phyloP scores from a whole-genome alignment of 2,113 vertebrate species.

The Pomatorhinus ruficollis region DNA sequence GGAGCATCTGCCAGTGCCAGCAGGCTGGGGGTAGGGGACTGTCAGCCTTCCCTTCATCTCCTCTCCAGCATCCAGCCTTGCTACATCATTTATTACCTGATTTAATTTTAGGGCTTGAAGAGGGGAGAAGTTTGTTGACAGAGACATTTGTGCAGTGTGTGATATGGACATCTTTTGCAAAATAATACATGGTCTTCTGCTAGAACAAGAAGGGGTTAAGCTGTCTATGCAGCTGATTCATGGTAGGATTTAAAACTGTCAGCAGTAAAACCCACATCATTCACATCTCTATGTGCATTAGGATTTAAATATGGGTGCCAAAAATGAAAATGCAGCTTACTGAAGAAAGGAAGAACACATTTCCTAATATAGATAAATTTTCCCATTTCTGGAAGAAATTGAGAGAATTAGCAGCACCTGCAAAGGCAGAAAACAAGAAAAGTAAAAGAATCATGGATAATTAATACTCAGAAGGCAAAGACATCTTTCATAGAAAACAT shows the following conservation, averaged over 20 bases:
- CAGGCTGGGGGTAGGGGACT: neutral
- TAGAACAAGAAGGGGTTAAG: slow-evolving; percentile 32
- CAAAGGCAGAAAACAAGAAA: slow-evolving; percentile 36
- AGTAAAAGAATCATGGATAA: slow-evolving; percentile 46
- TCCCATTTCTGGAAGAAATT: slow-evolving; percentile 17
- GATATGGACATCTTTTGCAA: neutral
- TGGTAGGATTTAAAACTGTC: slow-evolving; percentile 37
- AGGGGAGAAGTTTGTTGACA: neutral
- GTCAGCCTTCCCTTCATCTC: neutral
- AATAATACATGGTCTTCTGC: neutral
- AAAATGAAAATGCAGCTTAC: slow-evolving; percentile 56
- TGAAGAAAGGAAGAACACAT: slow-evolving; percentile 28
- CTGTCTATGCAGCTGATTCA: neutral
- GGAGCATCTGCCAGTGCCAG: neutral
- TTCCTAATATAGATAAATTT: slow-evolving; percentile 44
- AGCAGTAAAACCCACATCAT: slow-evolving; percentile 28
- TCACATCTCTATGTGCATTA: slow-evolving; percentile 2
- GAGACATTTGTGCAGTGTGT: neutral
- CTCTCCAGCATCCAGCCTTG: neutral
- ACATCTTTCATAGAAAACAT: slow-evolving; percentile 34
- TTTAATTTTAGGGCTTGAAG: neutral
- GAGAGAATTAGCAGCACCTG: slow-evolving; percentile 29
- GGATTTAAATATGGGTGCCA: slow-evolving; percentile 55
- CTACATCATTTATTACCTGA: neutral
- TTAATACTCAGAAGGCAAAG: slow-evolving; percentile 37